Conservation (phyloP, 2,113 vertebrate genomes). For the Beaufortia kweichowensis region DNA sequence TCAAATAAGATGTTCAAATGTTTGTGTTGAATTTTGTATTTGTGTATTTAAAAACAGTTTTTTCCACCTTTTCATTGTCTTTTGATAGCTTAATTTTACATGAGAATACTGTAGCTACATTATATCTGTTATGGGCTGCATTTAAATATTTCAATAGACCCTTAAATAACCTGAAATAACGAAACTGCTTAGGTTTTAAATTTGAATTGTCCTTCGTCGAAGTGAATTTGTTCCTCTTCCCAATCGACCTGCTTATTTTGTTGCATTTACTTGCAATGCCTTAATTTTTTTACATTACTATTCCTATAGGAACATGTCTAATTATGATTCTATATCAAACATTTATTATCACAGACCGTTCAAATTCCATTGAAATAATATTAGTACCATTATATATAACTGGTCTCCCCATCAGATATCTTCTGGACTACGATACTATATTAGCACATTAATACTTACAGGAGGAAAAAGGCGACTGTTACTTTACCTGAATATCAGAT, state of each 20-base stretch:
- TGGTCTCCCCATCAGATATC: not conserved
- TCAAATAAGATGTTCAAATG: constrained; percentile 1
- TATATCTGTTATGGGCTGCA: not conserved
- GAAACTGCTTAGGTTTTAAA: not conserved
- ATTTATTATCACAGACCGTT: no score
- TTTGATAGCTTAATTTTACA: not conserved
- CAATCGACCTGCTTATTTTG: not conserved
- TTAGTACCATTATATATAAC: not conserved
- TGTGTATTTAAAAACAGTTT: not conserved
- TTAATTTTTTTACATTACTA: not conserved
- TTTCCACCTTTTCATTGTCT: no score
- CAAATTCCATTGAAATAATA: no score
- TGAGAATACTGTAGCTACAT: no score
- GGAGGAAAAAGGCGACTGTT: no score
- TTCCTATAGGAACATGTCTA: not conserved
- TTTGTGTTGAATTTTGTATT: not conserved
- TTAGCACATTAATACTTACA: no score
- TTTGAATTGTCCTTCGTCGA: not conserved
- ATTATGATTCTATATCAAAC: no score
- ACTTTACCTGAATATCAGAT: not conserved
- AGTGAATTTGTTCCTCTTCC: not conserved
- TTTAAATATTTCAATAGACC: not conserved
- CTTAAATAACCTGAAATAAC: not conserved
- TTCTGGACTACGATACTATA: no score
- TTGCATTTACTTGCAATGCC: not conserved